phyloP scores from a whole-genome alignment of 2,797 vertebrate genomes.

The Falco berigora region DNA sequence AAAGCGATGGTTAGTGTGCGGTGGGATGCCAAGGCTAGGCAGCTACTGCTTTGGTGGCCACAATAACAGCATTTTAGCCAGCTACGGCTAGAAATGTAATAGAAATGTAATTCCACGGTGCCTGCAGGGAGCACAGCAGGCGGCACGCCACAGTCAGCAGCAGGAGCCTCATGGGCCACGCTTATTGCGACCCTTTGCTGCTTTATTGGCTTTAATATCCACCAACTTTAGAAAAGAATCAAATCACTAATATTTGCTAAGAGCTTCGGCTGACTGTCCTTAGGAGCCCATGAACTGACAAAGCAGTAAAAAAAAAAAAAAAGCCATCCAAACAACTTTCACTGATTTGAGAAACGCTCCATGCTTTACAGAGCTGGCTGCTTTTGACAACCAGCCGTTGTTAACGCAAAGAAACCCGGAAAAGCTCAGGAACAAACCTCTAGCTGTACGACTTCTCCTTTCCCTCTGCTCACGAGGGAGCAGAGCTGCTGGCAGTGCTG shows the following conservation, averaged over 20 bases:
- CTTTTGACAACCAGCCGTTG: neutral
- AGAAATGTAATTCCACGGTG: accelerated
- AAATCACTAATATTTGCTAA: neutral
- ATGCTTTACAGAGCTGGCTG: accelerated
- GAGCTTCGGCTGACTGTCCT: neutral
- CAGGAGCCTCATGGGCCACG: accelerated
- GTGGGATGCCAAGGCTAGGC: accelerated
- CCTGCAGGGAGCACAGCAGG: accelerated
- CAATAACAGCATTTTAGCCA: accelerated
- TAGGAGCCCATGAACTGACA: neutral
- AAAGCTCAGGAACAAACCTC: neutral
- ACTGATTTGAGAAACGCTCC: neutral
- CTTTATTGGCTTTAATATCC: neutral
- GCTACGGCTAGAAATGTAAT: neutral
- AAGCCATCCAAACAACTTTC: neutral
- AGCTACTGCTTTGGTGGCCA: accelerated
- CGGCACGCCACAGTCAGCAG: accelerated
- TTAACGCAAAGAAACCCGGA: neutral
- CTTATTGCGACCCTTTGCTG: neutral
- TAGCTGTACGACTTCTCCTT: neutral
- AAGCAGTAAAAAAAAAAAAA: neutral
- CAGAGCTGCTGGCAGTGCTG: accelerated
- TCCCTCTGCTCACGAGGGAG: accelerated
- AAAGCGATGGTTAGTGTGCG: accelerated
- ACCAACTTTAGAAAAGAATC: neutral